Evolutionary conservation across 2,888 invertebrate species (phyloP).

Genomic region (Hemistola chrysoprasaria): DNA sequence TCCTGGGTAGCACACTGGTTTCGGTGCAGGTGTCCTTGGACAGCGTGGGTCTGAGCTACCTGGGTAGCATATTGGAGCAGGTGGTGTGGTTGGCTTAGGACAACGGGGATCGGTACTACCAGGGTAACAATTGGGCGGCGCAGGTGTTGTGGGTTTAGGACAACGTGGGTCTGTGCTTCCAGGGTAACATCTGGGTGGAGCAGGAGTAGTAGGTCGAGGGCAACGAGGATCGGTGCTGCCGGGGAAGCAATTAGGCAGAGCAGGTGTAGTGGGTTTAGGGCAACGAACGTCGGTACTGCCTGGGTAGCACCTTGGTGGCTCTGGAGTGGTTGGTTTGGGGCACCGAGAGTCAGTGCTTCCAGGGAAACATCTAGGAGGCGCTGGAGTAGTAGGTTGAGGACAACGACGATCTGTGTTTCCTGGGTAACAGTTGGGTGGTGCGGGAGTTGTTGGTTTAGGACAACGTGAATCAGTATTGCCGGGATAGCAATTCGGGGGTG

Average conservation of each 20-base stretch:
- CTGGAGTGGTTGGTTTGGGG: slow-evolving; percentile 41
- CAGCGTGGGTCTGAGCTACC: slow-evolving; percentile 32
- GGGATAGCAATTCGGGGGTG: slow-evolving; percentile 41
- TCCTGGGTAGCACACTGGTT: slow-evolving; percentile 34
- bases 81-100: slow-evolving; percentile 30
- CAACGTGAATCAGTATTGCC: slow-evolving; percentile 45
- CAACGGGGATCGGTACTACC: slow-evolving; percentile 33
- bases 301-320: slow-evolving; percentile 33
- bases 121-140: slow-evolving; percentile 30
- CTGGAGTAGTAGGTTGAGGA: slow-evolving; percentile 18
- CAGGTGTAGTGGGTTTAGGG: slow-evolving; percentile 33
- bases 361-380: slow-evolving; percentile 19
- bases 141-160: slow-evolving; percentile 28
- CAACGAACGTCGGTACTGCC: slow-evolving; percentile 37
- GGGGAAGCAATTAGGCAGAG: slow-evolving; percentile 32
- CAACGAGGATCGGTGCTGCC: slow-evolving; percentile 33
- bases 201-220: slow-evolving; percentile 41
- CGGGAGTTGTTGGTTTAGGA: slow-evolving; percentile 39
- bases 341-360: slow-evolving; percentile 32
- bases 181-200: slow-evolving; percentile 33
- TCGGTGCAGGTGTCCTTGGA: slow-evolving; percentile 41
- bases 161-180: slow-evolving; percentile 37
- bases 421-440: slow-evolving; percentile 42
- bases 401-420: slow-evolving; percentile 17
- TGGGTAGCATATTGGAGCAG: slow-evolving; percentile 31